A percentile compares a stretch with the other conserved stretches of the same genome.
phyloP scores from a whole-genome alignment of 2,797 vertebrate species.

The Hydrocynus forskahlii region DNA sequence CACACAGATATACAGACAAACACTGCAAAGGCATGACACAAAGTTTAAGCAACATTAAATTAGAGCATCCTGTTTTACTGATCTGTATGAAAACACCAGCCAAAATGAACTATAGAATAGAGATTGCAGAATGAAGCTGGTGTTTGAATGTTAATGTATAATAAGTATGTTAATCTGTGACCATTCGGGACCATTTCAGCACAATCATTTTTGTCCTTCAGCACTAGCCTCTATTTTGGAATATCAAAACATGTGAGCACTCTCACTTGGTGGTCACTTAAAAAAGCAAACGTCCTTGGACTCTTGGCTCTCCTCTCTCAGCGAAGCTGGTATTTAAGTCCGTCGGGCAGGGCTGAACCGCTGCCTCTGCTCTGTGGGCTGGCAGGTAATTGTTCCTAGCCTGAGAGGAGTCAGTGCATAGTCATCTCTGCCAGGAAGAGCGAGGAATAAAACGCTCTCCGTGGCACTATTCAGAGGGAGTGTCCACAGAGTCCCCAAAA shows the following conservation, averaged over 20 bases:
- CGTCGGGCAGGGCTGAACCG: not conserved
- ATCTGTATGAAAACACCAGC: not conserved
- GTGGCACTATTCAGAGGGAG: slow-evolving; percentile 58
- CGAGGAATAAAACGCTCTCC: slow-evolving; percentile 30
- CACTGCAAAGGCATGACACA: not conserved
- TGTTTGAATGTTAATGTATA: no score
- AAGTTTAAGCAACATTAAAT: not conserved
- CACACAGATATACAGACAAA: not conserved
- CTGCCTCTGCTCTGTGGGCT: slow-evolving; percentile 15
- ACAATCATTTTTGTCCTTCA: not conserved
- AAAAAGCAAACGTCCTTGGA: slow-evolving; percentile 37
- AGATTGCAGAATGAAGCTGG: not conserved
- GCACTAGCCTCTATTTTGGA: slow-evolving; percentile 19
- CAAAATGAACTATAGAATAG: not conserved
- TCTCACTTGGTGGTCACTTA: slow-evolving; percentile 12
- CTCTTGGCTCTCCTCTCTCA: slow-evolving; percentile 13
- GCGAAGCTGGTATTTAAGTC: slow-evolving; percentile 7
- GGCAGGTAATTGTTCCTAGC: slow-evolving; percentile 35
- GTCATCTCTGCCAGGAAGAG: slow-evolving; percentile 1
- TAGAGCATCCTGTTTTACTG: not conserved
- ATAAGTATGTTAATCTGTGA: not conserved
- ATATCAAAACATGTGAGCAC: not conserved
- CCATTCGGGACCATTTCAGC: not conserved
- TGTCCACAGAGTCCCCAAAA: slow-evolving; percentile 67
- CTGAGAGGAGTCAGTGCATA: not conserved